Evolutionary conservation across 2,113 vertebrate genomes (phyloP).

Genomic region (Pelusios castaneus): DNA sequence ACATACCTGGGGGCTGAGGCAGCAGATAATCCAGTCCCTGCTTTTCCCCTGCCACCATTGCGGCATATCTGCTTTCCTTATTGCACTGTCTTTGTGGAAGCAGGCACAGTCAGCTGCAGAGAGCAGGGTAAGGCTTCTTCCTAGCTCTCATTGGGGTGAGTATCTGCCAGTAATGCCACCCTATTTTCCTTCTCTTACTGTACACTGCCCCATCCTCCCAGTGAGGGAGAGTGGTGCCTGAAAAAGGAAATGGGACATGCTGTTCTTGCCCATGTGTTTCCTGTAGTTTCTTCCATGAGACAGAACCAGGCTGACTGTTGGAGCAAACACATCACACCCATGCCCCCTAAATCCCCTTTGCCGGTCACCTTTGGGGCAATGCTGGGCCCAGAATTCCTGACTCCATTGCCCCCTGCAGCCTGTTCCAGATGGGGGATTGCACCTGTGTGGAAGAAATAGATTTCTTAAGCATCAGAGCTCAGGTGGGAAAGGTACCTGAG

Average conservation of each 20-base stretch:
- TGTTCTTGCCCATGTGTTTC: neutral
- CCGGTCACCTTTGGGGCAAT: neutral
- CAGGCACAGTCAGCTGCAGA: neutral
- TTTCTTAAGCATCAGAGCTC: slow-evolving; percentile 49
- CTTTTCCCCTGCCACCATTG: neutral
- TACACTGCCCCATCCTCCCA: neutral
- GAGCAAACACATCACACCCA: neutral
- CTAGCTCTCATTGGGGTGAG: neutral
- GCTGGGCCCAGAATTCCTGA: neutral
- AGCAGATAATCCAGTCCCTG: neutral
- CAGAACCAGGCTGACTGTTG: neutral
- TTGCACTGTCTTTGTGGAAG: neutral
- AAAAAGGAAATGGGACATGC: neutral
- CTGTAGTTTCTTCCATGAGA: neutral
- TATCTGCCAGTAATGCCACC: neutral
- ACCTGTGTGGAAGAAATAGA: slow-evolving; percentile 65
- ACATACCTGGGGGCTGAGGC: neutral
- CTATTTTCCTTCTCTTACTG: neutral
- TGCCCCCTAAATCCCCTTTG: neutral
- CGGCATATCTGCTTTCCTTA: neutral
- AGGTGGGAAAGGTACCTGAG: neutral
- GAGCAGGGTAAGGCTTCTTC: neutral
- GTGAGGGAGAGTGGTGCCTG: neutral
- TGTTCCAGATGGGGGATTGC: slow-evolving; percentile 21
- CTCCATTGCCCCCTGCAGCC: slow-evolving; percentile 14